Conservation (phyloP, 2,113 vertebrate species). For the Elephantulus edwardii region DNA sequence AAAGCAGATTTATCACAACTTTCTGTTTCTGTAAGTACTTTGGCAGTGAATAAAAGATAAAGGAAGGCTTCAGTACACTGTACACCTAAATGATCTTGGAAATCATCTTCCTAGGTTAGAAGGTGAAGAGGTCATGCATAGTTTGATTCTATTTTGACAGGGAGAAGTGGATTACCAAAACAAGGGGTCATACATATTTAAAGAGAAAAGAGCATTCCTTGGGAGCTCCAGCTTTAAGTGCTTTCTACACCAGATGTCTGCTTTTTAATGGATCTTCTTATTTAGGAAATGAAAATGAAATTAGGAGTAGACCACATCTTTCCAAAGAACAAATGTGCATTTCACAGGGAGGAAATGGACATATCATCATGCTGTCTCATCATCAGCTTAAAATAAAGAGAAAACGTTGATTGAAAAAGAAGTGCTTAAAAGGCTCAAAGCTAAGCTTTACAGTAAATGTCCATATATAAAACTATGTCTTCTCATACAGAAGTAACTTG, state of each 20-base stretch:
- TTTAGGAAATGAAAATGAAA: conserved; percentile 88
- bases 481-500: neutral
- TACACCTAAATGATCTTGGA: conserved; percentile 55
- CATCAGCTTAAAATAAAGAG: conserved; percentile 2
- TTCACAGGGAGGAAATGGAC: conserved; percentile 38
- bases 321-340: conserved; percentile 46
- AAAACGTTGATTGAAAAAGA: neutral
- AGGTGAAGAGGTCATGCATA: conserved; percentile 73
- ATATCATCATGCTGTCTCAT: neutral
- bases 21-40: neutral
- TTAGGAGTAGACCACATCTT: conserved; percentile 65
- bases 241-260: conserved; percentile 86
- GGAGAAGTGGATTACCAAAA: conserved; percentile 82
- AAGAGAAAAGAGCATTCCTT: conserved; percentile 82
- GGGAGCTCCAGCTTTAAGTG: conserved; percentile 79
- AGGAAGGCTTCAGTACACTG: neutral
- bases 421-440: neutral
- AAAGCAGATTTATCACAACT: conserved; percentile 19
- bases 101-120: conserved; percentile 65
- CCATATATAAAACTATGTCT: neutral
- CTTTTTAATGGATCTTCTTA: conserved; percentile 85
- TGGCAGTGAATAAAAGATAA: conserved; percentile 31
- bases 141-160: conserved; percentile 87
- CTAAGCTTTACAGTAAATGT: neutral
- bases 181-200: conserved; percentile 88